Conservation (phyloP, 1,140 invertebrate genomes). For the Ceratitis capitata region DNA sequence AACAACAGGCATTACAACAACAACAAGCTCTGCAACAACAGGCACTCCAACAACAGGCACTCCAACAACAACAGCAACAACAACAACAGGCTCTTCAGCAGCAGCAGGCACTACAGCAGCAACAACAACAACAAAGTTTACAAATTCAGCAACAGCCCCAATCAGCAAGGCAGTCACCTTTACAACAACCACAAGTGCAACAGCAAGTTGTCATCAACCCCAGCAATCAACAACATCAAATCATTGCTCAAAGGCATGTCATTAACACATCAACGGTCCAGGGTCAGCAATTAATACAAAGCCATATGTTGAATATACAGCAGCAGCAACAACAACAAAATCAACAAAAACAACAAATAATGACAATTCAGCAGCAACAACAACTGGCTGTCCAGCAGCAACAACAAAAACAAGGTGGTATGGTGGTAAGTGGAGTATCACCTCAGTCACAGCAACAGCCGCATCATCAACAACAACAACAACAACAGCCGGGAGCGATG, state of each 20-base stretch:
- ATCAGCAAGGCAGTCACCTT: background rate
- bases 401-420: constrained; percentile 36
- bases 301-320: constrained; percentile 60
- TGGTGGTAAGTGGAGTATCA: background rate
- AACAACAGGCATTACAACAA: constrained; percentile 46
- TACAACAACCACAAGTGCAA: constrained; percentile 42
- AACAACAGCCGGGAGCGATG: constrained; percentile 46
- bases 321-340: constrained; percentile 55
- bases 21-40: constrained; percentile 46
- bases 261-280: constrained; percentile 63
- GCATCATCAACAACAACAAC: constrained; percentile 50
- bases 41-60: constrained; percentile 45
- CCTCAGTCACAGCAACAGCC: constrained; percentile 43
- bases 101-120: constrained; percentile 46
- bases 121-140: constrained; percentile 45
- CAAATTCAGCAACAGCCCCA: constrained; percentile 50
- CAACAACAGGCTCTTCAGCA: constrained; percentile 46
- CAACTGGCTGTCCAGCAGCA: constrained; percentile 26
- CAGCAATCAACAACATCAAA: constrained; percentile 47
- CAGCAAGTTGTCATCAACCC: constrained; percentile 42
- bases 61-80: constrained; percentile 50
- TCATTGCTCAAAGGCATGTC: constrained; percentile 60
- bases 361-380: constrained; percentile 46
- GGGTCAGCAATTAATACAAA: constrained; percentile 63
- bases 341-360: constrained; percentile 51